phyloP scores from a whole-genome alignment of 1,140 invertebrate species.

The Rhagoletis pomonella region DNA sequence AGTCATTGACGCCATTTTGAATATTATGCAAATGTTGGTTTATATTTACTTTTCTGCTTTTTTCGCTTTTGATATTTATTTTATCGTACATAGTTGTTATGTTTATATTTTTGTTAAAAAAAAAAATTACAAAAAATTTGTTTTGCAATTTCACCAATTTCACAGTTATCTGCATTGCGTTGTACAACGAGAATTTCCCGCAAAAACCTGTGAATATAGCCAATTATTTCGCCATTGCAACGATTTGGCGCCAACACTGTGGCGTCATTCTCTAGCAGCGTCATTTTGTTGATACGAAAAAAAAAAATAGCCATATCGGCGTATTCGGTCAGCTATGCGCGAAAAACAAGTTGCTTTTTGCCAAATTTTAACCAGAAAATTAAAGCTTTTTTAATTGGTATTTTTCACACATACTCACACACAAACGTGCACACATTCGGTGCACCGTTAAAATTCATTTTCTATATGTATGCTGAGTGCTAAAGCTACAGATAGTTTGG shows the following conservation, averaged over 20 bases:
- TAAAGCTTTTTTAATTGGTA: constrained; percentile 8
- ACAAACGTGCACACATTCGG: neutral
- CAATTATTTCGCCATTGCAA: constrained; percentile 41
- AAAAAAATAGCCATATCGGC: neutral
- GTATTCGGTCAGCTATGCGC: neutral
- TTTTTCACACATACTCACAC: neutral
- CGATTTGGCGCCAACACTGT: constrained; percentile 25
- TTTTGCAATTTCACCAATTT: constrained; percentile 46
- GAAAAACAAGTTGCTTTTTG: neutral
- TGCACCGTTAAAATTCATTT: neutral
- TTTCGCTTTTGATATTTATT: neutral
- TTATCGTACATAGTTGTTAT: neutral
- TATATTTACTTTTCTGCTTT: neutral
- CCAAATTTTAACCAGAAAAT: neutral
- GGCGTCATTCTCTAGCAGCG: neutral
- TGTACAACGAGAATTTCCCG: neutral
- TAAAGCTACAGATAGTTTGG: constrained; percentile 13
- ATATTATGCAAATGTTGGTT: constrained; percentile 29
- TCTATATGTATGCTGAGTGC: neutral
- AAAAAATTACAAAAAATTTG: neutral
- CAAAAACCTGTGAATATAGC: neutral
- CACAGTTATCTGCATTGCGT: constrained; percentile 24
- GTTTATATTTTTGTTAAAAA: neutral
- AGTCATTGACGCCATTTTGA: constrained; percentile 48
- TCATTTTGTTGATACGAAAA: neutral